Conservation (phyloP, 2,888 invertebrate genomes). For the Blera fallax region DNA sequence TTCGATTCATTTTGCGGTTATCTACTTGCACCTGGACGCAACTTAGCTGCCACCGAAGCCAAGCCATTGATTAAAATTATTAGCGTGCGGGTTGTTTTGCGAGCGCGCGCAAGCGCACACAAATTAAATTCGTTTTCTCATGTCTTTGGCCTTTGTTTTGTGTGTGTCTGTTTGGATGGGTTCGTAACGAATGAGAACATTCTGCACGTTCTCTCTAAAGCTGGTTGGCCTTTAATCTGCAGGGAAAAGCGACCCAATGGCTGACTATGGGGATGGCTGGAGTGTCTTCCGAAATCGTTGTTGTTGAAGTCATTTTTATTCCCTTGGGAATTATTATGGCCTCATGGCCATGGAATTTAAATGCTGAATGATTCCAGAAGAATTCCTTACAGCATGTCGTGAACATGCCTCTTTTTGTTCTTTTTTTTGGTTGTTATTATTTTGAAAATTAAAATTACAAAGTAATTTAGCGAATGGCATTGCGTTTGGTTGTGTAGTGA, state of each 20-base stretch:
- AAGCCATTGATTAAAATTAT: conserved; percentile 31
- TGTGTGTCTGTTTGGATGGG: neutral
- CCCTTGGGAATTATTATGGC: conserved; percentile 40
- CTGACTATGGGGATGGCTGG: neutral
- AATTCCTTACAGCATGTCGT: conserved; percentile 18
- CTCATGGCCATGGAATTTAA: conserved; percentile 46
- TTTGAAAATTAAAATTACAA: conserved; percentile 44
- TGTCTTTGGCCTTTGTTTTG: neutral
- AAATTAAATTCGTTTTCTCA: conserved; percentile 7
- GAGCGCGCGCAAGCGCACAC: neutral
- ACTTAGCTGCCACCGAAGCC: neutral
- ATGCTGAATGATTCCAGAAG: conserved; percentile 8
- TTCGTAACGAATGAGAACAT: neutral
- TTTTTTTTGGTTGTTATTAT: neutral
- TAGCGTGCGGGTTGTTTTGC: neutral
- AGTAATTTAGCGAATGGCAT: conserved; percentile 16
- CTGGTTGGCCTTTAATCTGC: conserved; percentile 14
- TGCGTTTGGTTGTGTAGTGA: conserved; percentile 6
- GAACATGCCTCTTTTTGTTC: neutral
- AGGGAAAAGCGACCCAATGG: neutral
- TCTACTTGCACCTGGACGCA: conserved; percentile 30
- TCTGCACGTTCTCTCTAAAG: conserved; percentile 5
- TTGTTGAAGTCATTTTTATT: neutral
- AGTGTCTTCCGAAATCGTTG: neutral
- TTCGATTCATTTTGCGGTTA: conserved; percentile 1